Percentiles rank a stretch among this genome's conserved stretches.
Conservation (phyloP, 2,888 invertebrate genomes). For the Oscheius onirici region DNA sequence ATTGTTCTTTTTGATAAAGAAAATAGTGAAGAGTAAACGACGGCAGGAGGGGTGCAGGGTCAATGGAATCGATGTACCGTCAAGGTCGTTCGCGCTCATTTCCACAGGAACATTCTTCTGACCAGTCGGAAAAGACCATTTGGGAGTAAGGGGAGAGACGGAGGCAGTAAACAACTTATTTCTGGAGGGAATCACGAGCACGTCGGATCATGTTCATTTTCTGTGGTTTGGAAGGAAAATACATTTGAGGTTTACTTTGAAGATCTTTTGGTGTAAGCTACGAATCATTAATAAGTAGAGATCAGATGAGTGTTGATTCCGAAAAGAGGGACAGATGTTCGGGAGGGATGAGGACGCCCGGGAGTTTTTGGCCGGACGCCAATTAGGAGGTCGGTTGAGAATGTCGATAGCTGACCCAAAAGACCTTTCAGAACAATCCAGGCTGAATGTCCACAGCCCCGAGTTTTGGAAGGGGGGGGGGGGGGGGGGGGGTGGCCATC, state of each 20-base stretch:
- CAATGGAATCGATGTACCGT: constrained; percentile 19
- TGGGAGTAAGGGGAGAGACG: not conserved
- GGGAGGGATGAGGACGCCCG: constrained; percentile 4
- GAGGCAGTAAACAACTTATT: not conserved
- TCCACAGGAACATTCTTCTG: constrained; percentile 1
- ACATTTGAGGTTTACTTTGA: too few species aligned
- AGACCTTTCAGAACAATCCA: not conserved
- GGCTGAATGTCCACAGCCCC: too few species aligned
- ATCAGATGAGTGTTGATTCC: too few species aligned
- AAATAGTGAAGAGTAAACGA: not conserved
- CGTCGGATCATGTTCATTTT: too few species aligned
- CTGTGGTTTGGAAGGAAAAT: too few species aligned
- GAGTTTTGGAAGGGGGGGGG: too few species aligned
- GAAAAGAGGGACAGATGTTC: not conserved
- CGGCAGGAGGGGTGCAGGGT: constrained; percentile 10
- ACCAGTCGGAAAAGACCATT: not conserved
- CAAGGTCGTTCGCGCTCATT: constrained; percentile 25
- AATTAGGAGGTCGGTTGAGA: not conserved
- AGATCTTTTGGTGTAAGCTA: too few species aligned
- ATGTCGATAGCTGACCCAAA: constrained; percentile 16
- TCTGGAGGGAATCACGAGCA: constrained; percentile 4
- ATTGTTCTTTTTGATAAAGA: not conserved
- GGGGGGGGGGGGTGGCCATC: too few species aligned
- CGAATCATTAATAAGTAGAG: too few species aligned
- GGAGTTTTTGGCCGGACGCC: constrained; percentile 14